Percentiles rank a stretch among this genome's conserved stretches.
These are phyloP conservation scores for Scelioninae gen. 1 DNA, from an alignment of 2,888 invertebrate genomes.

Conservation along the genomic window DNA sequence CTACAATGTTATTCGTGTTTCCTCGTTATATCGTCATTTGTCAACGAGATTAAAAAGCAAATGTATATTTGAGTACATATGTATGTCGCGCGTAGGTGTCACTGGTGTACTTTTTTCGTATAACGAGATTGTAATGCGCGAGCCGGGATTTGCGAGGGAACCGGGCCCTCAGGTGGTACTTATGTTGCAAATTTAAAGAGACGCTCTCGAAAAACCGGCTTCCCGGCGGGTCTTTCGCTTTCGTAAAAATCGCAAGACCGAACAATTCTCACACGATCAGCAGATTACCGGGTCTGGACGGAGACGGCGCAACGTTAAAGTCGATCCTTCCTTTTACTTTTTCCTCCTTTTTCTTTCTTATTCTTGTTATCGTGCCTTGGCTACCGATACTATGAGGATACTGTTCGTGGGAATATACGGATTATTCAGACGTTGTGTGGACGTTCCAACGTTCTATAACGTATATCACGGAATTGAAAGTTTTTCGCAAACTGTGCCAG, in stretches of 20 bases:
- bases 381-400: slow-evolving; percentile 47
- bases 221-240: slow-evolving; percentile 52
- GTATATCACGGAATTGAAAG: too few species aligned
- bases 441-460: too few species aligned
- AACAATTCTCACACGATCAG: slow-evolving; percentile 70
- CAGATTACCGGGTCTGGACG: slow-evolving; percentile 60
- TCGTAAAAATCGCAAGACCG: slow-evolving; percentile 64
- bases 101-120: slow-evolving; percentile 42
- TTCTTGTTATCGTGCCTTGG: slow-evolving; percentile 33
- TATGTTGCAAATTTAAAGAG: slow-evolving; percentile 68
- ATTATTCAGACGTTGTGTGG: too few species aligned
- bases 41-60: slow-evolving; percentile 62
- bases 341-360: slow-evolving; percentile 25
- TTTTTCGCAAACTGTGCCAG: too few species aligned
- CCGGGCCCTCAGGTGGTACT: slow-evolving; percentile 57
- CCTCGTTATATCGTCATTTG: slow-evolving; percentile 50
- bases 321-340: slow-evolving; percentile 38
- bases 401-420: slow-evolving; percentile 60
- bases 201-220: slow-evolving; percentile 70
- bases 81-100: slow-evolving; percentile 58
- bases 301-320: slow-evolving; percentile 39
- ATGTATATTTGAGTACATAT: slow-evolving; percentile 42
- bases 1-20: slow-evolving; percentile 46
- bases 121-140: slow-evolving; percentile 66
- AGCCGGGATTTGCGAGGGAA: slow-evolving; percentile 48